A percentile compares a stretch with the other conserved stretches of the same genome.
These are phyloP conservation scores for Tympanoctomys barrerae DNA, from an alignment of 2,797 vertebrate species.

Conservation along the genomic window DNA sequence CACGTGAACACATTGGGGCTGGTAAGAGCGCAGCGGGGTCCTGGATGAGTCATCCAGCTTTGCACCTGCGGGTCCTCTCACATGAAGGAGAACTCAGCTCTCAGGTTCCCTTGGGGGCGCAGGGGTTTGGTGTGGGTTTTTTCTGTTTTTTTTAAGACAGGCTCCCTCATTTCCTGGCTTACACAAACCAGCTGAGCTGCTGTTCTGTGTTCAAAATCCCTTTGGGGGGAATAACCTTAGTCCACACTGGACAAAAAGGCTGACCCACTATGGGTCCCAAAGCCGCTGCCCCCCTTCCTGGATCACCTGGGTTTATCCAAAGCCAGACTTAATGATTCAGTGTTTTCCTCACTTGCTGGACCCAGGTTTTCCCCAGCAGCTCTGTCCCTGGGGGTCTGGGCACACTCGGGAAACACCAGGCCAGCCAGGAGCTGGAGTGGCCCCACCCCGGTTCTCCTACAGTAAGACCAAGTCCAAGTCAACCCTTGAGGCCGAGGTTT, in stretches of 20 bases:
- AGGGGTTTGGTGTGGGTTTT: neutral
- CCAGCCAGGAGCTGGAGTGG: neutral
- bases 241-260: neutral
- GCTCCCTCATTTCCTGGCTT: neutral
- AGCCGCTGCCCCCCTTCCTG: neutral
- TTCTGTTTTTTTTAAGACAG: neutral
- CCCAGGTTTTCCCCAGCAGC: neutral
- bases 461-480: no score
- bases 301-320: neutral
- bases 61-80: neutral
- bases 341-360: neutral
- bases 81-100: neutral
- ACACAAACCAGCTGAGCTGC: neutral
- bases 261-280: no score
- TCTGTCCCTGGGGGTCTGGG: neutral
- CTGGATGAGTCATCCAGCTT: neutral
- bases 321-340: neutral
- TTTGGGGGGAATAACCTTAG: neutral
- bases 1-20: slow-evolving; percentile 3
- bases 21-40: neutral
- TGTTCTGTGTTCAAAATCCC: neutral
- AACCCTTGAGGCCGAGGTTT: neutral
- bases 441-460: neutral
- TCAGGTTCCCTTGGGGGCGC: neutral
- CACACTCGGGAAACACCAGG: neutral